phyloP scores from a whole-genome alignment of 2,113 vertebrate genomes.

The rabbit (Oryctolagus cuniculus) region mOryCun1.1 NC_091432.1:232013001-232013500 shows the following conservation, averaged over 20 bases:
- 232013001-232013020: not conserved
- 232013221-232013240: too few relatives aligned
- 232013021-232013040: not conserved
- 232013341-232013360: not conserved
- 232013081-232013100: not conserved
- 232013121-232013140: not conserved
- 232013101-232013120: not conserved
- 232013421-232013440: fast-evolving
- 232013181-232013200: not conserved
- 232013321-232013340: not conserved
- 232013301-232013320: too few relatives aligned
- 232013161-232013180: too few relatives aligned
- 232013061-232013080: not conserved
- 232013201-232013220: not conserved
- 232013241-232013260: fast-evolving
- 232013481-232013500: not conserved
- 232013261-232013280: not conserved
- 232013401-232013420: not conserved
- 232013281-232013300: not conserved
- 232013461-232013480: not conserved
- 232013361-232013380: too few relatives aligned
- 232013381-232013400: not conserved
- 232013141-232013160: not conserved
- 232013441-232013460: not conserved
- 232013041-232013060: not conserved